These are phyloP conservation scores for Oophaga pumilio DNA, from an alignment of 2,113 vertebrate species.

Conservation along the genomic window DNA sequence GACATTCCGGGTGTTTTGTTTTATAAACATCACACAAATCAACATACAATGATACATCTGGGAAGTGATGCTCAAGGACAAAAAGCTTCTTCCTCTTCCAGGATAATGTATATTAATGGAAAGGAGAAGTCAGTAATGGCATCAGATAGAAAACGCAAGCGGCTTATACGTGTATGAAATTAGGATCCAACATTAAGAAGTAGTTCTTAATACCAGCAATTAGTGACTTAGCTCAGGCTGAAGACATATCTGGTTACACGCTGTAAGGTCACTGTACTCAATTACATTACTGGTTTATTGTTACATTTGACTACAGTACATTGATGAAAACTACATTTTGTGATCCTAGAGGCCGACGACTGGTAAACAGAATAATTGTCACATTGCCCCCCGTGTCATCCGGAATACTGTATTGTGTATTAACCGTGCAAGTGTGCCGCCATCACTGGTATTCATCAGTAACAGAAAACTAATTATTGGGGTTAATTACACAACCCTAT, in stretches of 20 bases:
- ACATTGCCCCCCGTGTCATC: background rate
- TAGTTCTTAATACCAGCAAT: constrained; percentile 20
- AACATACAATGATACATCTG: background rate
- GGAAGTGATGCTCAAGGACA: constrained; percentile 18
- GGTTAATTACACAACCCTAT: constrained; percentile 29
- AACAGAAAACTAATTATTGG: constrained; percentile 20
- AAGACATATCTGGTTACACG: background rate
- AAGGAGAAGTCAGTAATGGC: background rate
- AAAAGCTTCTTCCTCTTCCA: constrained; percentile 3
- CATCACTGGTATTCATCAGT: background rate
- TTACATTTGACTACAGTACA: constrained; percentile 18
- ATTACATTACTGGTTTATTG: constrained; percentile 30
- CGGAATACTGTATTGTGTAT: background rate
- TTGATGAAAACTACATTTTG: background rate
- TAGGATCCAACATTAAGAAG: constrained; percentile 19
- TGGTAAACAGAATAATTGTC: constrained; percentile 12
- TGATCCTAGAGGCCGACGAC: background rate
- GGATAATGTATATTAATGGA: constrained; percentile 17
- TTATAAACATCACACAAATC: no score
- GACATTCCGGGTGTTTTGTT: background rate
- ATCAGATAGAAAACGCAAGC: constrained; percentile 14
- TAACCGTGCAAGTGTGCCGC: background rate
- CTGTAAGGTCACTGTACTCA: constrained; percentile 22
- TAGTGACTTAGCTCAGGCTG: constrained; percentile 27
- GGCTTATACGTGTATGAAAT: constrained; percentile 1